Evolutionary conservation across 2,797 vertebrate species (phyloP).

Genomic region (Brachymystax lenok): DNA sequence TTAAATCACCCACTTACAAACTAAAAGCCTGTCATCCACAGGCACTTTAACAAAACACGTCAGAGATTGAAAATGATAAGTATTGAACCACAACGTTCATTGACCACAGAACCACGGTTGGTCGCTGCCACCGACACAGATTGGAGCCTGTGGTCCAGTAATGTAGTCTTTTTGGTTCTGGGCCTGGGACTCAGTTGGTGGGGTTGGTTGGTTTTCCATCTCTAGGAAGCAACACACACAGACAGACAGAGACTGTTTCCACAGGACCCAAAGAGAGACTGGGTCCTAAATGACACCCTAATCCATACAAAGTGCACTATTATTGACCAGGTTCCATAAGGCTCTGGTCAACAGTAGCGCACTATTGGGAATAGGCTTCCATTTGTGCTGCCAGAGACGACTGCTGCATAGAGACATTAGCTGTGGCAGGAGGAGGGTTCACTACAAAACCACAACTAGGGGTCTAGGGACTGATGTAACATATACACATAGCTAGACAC

Average conservation of each 20-base stretch:
- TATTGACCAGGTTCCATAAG: not conserved
- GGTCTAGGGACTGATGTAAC: no score
- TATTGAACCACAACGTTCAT: not conserved
- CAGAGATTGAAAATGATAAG: not conserved
- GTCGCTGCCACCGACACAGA: not conserved
- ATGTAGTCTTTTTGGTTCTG: not conserved
- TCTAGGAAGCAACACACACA: not conserved
- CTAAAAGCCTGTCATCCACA: no score
- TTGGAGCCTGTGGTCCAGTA: not conserved
- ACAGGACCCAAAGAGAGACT: conserved; percentile 13
- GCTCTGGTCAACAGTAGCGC: not conserved
- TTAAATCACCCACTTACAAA: not conserved
- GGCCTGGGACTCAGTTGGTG: not conserved
- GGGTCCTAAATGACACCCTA: conserved; percentile 17
- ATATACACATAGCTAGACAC: no score
- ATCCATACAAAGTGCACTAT: not conserved
- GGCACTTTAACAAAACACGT: no score
- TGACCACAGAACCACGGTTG: not conserved
- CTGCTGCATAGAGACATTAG: no score
- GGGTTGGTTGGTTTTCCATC: not conserved
- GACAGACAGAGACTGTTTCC: conserved; percentile 9
- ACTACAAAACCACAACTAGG: no score
- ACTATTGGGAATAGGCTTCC: no score
- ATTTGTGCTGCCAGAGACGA: no score
- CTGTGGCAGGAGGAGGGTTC: no score